Conservation (phyloP, 1,140 invertebrate species). For the Rhopalosiphum maidis region DNA sequence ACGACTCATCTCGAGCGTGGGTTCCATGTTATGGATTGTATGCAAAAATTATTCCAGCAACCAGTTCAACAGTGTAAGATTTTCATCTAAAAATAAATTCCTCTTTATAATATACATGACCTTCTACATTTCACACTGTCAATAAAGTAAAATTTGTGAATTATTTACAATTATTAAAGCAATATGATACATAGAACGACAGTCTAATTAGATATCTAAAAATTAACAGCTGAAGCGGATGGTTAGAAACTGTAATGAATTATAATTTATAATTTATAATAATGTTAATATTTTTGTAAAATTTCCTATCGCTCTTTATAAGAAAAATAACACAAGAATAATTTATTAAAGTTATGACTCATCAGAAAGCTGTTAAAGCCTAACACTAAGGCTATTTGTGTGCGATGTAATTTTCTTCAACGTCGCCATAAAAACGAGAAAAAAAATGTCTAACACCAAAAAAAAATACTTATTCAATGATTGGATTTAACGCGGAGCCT, state of each 20-base stretch:
- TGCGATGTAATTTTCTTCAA: neutral
- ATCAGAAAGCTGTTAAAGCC: neutral
- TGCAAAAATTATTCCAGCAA: conserved; percentile 17
- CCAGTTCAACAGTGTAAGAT: neutral
- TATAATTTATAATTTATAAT: neutral
- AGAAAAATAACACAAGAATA: neutral
- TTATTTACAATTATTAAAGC: neutral
- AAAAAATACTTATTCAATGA: neutral
- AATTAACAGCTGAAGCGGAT: neutral
- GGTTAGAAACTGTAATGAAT: neutral
- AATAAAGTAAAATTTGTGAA: neutral
- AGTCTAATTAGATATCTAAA: neutral
- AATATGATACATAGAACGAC: neutral
- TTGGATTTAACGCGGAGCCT: neutral
- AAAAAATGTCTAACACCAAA: neutral
- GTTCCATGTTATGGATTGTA: neutral
- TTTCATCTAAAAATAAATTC: neutral
- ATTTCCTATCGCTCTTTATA: neutral
- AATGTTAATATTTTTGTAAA: neutral
- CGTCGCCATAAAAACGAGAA: neutral
- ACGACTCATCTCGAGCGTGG: conserved; percentile 24
- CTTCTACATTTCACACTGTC: neutral
- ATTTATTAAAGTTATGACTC: neutral
- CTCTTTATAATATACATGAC: neutral
- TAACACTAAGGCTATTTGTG: neutral